Base-by-base conservation (phyloP, 2,888 invertebrate genomes). In the Orthosia gothica region DNA sequence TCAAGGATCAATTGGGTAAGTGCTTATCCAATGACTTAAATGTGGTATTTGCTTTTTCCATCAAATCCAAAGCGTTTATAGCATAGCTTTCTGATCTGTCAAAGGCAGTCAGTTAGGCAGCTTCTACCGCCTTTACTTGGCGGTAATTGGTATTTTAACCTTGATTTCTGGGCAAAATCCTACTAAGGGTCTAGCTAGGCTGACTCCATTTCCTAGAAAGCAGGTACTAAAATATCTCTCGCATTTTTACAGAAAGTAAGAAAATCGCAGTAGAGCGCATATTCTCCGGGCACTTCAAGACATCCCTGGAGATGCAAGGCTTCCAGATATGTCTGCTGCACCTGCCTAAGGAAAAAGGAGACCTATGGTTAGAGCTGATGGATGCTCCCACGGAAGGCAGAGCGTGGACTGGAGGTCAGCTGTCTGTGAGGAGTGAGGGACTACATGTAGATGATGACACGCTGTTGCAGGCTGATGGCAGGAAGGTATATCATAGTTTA, bases 221-320 rank as follows among this genome's bases (percentile, higher is more conserved):
- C 32, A 32, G 40, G 40, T 16, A 23, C 13, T 32, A 11, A 26
- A 16, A 2, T 11, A 50, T 58, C 15, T 26, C 18, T 0, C 5
- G 2, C 7, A 2, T n/a, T 66, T 72, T 86, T 84, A 11, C 92
- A 97, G 97, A 92, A 79, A 90, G 79, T 52, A 94, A 93, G 67
- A 93, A 95, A 9, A 95, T 97, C 54, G 88, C 74, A 64, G 94
- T 97, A 5, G 96, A 96, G 78, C 96, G 98, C 50, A 93, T 97
- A 54, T 97, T 97, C 91, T 95, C 97, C 78, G 97, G 97, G 0
- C 95, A 94, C 82, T 95, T 98, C 79, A 97, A 98, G 94, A 98
- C 98, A 0, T 98, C 98, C 0, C 91, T 98, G 62, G 98, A 98
- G 88, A 98, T 98, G 97, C 97, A 97, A 70, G 99, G 98, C 12